Conservation (phyloP, 2,113 vertebrate genomes). For the Heterotilapia buettikoferi region DNA sequence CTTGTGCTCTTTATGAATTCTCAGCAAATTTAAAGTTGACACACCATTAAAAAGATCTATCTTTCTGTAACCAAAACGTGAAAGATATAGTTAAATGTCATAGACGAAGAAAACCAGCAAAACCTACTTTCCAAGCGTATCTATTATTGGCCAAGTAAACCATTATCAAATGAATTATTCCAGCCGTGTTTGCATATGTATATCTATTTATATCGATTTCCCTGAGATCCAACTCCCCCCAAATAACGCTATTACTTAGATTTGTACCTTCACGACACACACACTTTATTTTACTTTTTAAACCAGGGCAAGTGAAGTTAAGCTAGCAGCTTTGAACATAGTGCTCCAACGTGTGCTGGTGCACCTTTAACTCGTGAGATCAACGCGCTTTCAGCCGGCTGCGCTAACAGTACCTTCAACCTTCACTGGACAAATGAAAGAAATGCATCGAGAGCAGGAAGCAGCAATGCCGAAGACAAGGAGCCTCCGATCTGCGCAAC, state of each 20-base stretch:
- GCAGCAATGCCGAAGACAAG: neutral
- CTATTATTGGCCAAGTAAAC: neutral
- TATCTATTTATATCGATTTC: neutral
- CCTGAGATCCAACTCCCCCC: neutral
- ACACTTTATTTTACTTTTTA: neutral
- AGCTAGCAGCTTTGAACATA: neutral
- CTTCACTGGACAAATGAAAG: slow-evolving; percentile 6
- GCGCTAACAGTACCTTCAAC: neutral
- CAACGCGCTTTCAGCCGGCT: neutral
- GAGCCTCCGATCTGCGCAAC: neutral
- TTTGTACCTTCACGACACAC: neutral
- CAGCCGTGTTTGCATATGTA: neutral
- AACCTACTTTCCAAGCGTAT: neutral
- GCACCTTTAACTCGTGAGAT: neutral
- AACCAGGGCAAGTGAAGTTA: neutral
- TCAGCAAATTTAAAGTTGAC: neutral
- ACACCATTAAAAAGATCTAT: neutral
- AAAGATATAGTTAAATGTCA: neutral
- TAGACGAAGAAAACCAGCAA: neutral
- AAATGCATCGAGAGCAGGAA: neutral
- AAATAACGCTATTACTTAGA: neutral
- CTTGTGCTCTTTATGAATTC: neutral
- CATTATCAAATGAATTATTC: neutral
- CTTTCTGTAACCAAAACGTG: neutral
- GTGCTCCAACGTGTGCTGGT: neutral